Percentiles rank a stretch among this genome's conserved stretches.
Evolutionary conservation across 1,140 invertebrate species (phyloP).

Genomic region (Vanessa tameamea): DNA sequence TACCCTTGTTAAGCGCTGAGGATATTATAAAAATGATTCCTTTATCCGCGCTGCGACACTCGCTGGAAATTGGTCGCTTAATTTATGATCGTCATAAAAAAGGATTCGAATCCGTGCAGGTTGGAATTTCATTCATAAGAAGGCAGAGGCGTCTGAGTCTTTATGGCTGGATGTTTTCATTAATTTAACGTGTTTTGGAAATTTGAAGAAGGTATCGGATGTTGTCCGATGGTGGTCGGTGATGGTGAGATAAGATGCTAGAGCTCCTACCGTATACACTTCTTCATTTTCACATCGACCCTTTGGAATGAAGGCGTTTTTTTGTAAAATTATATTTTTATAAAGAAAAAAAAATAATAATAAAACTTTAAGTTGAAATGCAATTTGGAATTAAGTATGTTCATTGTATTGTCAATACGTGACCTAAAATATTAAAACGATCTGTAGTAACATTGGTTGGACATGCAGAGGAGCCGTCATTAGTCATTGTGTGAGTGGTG

Average conservation of each 20-base stretch:
- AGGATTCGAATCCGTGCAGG: constrained; percentile 74
- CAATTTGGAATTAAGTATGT: constrained; percentile 25
- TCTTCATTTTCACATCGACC: not conserved
- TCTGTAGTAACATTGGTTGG: constrained; percentile 67
- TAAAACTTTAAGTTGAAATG: not conserved
- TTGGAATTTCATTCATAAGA: constrained; percentile 81
- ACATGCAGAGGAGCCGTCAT: constrained; percentile 63
- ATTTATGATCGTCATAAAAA: constrained; percentile 81
- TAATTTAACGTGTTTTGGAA: constrained; percentile 72
- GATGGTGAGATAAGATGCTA: constrained; percentile 28
- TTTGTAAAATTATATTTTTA: too few relatives aligned
- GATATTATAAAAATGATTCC: constrained; percentile 82
- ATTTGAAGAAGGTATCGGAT: constrained; percentile 61
- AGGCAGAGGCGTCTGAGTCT: constrained; percentile 68
- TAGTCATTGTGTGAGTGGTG: constrained; percentile 58
- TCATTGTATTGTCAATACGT: constrained; percentile 56
- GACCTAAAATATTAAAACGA: constrained; percentile 69
- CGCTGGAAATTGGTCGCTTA: constrained; percentile 78
- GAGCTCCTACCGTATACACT: constrained; percentile 55
- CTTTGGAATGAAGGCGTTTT: not conserved
- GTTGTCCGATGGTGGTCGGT: constrained; percentile 40
- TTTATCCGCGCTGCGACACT: constrained; percentile 78
- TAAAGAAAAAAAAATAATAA: not conserved
- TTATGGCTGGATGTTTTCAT: constrained; percentile 80
- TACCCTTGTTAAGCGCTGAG: constrained; percentile 81